Conservation (phyloP, 2,797 vertebrate species). For the Eulemur coronatus region DNA sequence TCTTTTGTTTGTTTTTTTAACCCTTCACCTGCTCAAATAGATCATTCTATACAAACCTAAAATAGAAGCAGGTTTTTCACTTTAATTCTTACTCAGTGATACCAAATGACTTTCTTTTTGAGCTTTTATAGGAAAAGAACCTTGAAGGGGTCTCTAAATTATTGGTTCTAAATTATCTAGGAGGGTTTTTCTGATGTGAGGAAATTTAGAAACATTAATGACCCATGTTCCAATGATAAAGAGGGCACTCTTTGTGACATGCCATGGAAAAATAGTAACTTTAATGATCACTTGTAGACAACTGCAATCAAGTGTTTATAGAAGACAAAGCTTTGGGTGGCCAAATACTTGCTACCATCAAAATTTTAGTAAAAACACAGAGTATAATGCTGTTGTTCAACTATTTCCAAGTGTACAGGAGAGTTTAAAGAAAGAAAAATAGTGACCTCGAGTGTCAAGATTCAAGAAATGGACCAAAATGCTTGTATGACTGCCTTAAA, state of each 20-base stretch:
- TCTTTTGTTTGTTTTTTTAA: slow-evolving; percentile 5
- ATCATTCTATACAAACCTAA: background rate
- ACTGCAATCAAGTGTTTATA: background rate
- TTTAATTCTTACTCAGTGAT: background rate
- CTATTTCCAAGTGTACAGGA: background rate
- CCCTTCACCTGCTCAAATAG: background rate
- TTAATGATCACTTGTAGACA: background rate
- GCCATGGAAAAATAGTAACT: background rate
- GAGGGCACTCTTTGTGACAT: background rate
- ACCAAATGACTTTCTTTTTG: background rate
- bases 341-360: background rate
- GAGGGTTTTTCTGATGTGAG: background rate
- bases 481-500: background rate
- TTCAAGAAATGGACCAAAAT: background rate
- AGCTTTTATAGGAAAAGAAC: background rate
- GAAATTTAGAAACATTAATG: background rate
- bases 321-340: background rate
- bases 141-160: background rate
- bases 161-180: background rate
- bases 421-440: background rate
- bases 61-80: background rate
- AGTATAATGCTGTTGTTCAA: background rate
- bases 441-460: background rate
- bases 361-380: background rate
- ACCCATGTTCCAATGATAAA: background rate